These are phyloP conservation scores for Nettapus auritus DNA, from an alignment of 2,113 vertebrate species.

Conservation along the genomic window DNA sequence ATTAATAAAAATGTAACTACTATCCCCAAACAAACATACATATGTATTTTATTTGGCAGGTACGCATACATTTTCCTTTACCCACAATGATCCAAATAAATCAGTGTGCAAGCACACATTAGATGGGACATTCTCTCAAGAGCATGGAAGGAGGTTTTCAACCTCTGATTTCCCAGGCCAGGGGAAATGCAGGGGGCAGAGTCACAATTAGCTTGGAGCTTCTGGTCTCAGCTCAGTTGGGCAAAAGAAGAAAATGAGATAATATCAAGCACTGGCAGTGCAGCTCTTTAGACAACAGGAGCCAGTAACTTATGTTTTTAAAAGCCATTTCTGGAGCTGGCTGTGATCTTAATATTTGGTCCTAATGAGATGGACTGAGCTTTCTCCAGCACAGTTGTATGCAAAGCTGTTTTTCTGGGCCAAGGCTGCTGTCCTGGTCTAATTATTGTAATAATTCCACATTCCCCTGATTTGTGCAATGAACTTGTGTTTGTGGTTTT, in stretches of 20 bases:
- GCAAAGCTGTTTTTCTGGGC: not conserved
- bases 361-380: not conserved
- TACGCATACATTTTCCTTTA: not conserved
- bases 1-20: not conserved
- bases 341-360: not conserved
- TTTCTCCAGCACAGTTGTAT: not conserved
- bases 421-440: not conserved
- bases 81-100: not conserved
- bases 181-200: not conserved
- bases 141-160: not conserved
- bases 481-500: conserved; percentile 19
- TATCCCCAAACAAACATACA: not conserved
- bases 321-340: not conserved
- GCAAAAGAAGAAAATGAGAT: not conserved
- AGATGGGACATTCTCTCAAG: not conserved
- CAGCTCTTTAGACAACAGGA: not conserved
- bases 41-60: not conserved
- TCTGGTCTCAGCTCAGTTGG: not conserved
- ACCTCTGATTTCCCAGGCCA: not conserved
- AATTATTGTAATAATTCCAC: not conserved
- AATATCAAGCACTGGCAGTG: not conserved
- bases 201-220: not conserved
- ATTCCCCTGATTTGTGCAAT: not conserved
- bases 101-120: not conserved
- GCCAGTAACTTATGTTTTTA: not conserved